Evolutionary conservation across 2,888 invertebrate genomes (phyloP).

Genomic region (Drosophila neutralis): DNA sequence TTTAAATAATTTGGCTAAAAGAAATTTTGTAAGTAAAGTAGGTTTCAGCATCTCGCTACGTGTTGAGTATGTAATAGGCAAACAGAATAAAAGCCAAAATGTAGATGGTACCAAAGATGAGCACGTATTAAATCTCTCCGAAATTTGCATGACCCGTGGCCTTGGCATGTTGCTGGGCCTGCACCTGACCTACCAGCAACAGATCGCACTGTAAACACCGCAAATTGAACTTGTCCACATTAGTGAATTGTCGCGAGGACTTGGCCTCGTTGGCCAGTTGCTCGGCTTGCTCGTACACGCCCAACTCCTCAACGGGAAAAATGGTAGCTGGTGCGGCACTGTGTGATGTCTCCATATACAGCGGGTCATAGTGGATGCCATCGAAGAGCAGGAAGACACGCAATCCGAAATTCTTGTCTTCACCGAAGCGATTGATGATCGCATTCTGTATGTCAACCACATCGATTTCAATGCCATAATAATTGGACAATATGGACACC

Average conservation of each 20-base stretch:
- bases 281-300: constrained; percentile 91
- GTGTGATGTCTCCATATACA: constrained; percentile 93
- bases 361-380: constrained; percentile 98
- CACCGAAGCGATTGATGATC: constrained; percentile 96
- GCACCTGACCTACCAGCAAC: constrained; percentile 91
- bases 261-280: constrained; percentile 95
- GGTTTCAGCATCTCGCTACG: constrained; percentile 45
- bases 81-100: constrained; percentile 82
- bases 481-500: constrained; percentile 93
- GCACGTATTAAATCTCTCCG: constrained; percentile 89
- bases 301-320: constrained; percentile 91
- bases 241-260: constrained; percentile 95
- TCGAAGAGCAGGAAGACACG: constrained; percentile 96
- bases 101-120: constrained; percentile 76
- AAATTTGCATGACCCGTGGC: constrained; percentile 93
- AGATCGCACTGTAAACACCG: constrained; percentile 93
- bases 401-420: constrained; percentile 93
- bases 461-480: constrained; percentile 95
- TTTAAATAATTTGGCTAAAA: constrained; percentile 23
- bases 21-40: constrained; percentile 20
- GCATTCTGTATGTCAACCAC: constrained; percentile 96
- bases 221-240: constrained; percentile 93
- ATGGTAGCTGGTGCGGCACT: constrained; percentile 91
- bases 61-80: constrained; percentile 80
- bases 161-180: constrained; percentile 94